Conservation (phyloP, 2,797 vertebrate species). For the Pseudochirops corinnae region DNA sequence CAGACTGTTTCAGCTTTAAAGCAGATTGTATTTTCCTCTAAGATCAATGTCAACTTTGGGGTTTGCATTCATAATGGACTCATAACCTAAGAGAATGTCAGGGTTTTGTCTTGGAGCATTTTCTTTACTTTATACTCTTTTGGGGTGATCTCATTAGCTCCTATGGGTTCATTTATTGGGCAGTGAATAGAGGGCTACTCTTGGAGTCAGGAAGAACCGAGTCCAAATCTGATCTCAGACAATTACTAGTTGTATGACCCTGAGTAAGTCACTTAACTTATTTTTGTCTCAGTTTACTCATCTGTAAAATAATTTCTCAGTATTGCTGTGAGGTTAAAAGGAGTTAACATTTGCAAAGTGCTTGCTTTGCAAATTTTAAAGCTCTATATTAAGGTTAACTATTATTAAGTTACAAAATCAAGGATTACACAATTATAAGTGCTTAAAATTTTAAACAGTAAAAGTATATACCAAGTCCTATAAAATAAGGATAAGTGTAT, state of each 20-base stretch:
- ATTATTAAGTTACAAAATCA: slow-evolving; percentile 23
- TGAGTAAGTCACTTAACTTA: not conserved
- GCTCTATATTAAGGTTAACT: not conserved
- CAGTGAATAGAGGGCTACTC: not conserved
- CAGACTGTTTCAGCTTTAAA: not conserved
- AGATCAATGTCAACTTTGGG: not conserved
- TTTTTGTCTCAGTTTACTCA: not conserved
- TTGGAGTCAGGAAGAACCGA: not conserved
- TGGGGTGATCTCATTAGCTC: not conserved
- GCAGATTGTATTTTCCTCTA: not conserved
- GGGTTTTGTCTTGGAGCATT: not conserved
- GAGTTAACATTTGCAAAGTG: not conserved
- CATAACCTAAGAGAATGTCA: not conserved
- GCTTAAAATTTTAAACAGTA: not conserved
- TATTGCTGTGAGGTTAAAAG: not conserved
- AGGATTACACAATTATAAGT: not conserved
- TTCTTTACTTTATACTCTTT: not conserved
- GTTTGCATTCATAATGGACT: not conserved
- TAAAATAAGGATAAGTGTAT: slow-evolving; percentile 15
- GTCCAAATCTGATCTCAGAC: not conserved
- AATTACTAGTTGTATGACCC: not conserved
- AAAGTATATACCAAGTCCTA: not conserved
- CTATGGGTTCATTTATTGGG: not conserved
- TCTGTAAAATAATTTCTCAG: not conserved
- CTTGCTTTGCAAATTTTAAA: not conserved